Base-by-base conservation (phyloP, 2,113 vertebrate species). In the Clupea harengus region DNA sequence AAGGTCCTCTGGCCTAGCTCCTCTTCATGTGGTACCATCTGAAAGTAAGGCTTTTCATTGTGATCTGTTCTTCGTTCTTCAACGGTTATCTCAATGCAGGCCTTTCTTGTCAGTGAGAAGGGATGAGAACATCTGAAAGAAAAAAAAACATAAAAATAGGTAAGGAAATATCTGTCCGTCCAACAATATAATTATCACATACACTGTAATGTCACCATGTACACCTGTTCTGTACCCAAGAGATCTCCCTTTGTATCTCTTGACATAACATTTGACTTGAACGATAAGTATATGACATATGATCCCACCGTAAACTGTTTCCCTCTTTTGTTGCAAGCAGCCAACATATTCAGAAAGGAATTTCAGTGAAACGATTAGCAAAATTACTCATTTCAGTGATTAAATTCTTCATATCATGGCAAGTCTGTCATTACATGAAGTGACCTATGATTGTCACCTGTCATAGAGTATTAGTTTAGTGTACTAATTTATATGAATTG, bases 1-100 rank as follows among this genome's bases (percentile, higher is more conserved):
- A 89, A 87, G 90, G 88, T 91, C 84, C 89, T 90, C 91, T 81
- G 90, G 89, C 91, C 89, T 91, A 90, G 88, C 90, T 88, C 89
- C 85, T 90, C 92, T 92, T 93, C 90, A 32, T 39, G 32, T 89
- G 88, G 91, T 91, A 91, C 91, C 88, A 88, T 89, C 89, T 90
- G 88, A 90, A 92, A 90, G 84, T 83, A 91, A 89, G 87, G 89
- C 91, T 93, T 92, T 94, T 92, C 92, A 93, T 93, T 92, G 88
- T 88, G 86, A 89, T 89, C 81, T 15, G 82, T 32, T 88, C 86
- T 85, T 89, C 87, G 39, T 78, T 89, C 89, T 90, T 84, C 91
- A 86, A 78, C 90, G 87, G 85, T 88, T 88, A 89, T 89, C 89
- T 93, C 90, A 92, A 87, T 87, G 86, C 86, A 85, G 83, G 87